phyloP scores from a whole-genome alignment of 1,140 invertebrate species.

The Brachionus angularis region DNA sequence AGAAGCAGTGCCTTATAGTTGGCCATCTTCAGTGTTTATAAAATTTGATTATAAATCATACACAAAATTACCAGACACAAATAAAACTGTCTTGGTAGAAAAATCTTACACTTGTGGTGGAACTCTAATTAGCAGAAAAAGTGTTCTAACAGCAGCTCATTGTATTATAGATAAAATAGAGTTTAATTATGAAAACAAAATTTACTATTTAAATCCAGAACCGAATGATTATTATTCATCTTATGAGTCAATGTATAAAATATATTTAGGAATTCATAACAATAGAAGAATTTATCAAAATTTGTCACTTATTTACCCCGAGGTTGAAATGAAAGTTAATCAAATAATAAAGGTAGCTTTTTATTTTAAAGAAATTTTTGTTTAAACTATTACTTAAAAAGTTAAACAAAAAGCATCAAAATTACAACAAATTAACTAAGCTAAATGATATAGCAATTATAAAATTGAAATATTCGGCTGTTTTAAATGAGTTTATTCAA shows the following conservation, averaged over 20 bases:
- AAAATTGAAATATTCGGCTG: background rate
- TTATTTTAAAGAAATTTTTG: background rate
- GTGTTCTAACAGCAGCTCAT: conserved; percentile 71
- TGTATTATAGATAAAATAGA: conserved; percentile 56
- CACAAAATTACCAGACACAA: background rate
- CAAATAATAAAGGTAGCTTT: background rate
- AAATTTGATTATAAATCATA: background rate
- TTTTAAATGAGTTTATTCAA: background rate
- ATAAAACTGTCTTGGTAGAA: background rate
- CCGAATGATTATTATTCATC: background rate
- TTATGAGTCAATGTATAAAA: background rate
- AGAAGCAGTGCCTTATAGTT: background rate
- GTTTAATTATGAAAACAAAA: background rate
- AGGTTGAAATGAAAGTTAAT: background rate
- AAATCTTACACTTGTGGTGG: conserved; percentile 65
- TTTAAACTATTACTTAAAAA: background rate
- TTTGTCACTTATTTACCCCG: background rate
- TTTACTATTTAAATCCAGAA: background rate
- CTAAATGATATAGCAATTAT: conserved; percentile 6
- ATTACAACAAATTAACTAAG: background rate
- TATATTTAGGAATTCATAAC: background rate
- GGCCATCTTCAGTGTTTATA: background rate
- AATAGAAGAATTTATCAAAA: background rate
- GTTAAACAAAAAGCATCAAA: background rate
- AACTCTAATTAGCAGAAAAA: conserved; percentile 67